A percentile compares a stretch with the other conserved stretches of the same genome.
phyloP scores from a whole-genome alignment of 1,140 invertebrate genomes.

The Radopholus similis region DNA sequence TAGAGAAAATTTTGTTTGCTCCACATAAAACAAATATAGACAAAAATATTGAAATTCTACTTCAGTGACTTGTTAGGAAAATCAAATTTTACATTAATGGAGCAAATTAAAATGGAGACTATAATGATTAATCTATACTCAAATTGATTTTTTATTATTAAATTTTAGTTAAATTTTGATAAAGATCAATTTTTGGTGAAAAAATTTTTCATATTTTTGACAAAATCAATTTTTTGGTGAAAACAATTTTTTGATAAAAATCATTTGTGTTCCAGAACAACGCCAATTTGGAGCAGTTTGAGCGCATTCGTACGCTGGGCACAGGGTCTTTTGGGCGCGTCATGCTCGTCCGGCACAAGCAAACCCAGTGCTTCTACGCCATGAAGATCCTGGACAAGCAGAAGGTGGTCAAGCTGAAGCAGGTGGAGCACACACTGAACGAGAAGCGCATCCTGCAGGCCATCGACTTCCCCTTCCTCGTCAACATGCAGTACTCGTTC shows the following conservation, averaged over 20 bases:
- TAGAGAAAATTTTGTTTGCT: background rate
- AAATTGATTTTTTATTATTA: background rate
- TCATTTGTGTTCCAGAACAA: slow-evolving; percentile 71
- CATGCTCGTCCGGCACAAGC: slow-evolving; percentile 98
- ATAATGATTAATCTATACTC: background rate
- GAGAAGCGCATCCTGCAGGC: slow-evolving; percentile 93
- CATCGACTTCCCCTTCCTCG: slow-evolving; percentile 92
- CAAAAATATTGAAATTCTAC: too few species aligned
- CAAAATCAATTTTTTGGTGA: background rate
- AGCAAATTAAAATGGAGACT: too few species aligned
- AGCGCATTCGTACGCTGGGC: slow-evolving; percentile 95
- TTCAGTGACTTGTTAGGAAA: too few species aligned
- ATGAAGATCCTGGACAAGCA: slow-evolving; percentile 99
- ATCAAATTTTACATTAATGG: too few species aligned
- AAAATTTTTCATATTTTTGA: too few species aligned
- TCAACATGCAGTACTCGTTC: slow-evolving; percentile 92
- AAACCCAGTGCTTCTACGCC: slow-evolving; percentile 89
- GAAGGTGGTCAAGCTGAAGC: slow-evolving; percentile 92
- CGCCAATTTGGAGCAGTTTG: slow-evolving; percentile 90
- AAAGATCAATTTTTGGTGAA: too few species aligned
- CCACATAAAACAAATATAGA: too few species aligned
- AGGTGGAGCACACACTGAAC: slow-evolving; percentile 92
- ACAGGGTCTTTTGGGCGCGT: slow-evolving; percentile 99
- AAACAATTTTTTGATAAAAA: background rate
- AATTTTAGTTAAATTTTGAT: too few species aligned